Percentiles rank a stretch among this genome's conserved stretches.
These are phyloP conservation scores for Euwallacea fornicatus DNA, from an alignment of 1,140 invertebrate species.

Conservation along the genomic window DNA sequence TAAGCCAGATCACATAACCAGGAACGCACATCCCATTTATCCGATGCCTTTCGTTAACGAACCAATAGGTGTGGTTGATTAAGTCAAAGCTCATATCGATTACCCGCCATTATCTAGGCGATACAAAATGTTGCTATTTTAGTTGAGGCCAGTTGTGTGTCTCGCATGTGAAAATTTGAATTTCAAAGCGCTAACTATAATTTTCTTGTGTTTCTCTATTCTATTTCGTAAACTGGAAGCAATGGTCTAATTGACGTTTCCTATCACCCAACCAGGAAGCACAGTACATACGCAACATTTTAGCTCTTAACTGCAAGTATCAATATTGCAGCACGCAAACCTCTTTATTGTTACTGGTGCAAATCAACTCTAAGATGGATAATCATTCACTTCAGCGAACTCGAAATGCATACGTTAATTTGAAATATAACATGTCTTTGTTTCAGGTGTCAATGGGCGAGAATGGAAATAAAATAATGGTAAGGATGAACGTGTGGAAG, in stretches of 20 bases:
- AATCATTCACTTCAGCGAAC: too few species aligned
- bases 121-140: conserved; percentile 2
- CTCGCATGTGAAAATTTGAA: background rate
- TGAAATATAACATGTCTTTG: background rate
- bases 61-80: conserved; percentile 14
- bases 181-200: too few species aligned
- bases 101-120: background rate
- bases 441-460: conserved; percentile 25
- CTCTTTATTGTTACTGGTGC: too few species aligned
- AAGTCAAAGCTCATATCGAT: conserved; percentile 16
- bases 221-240: too few species aligned
- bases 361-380: too few species aligned
- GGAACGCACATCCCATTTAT: background rate
- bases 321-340: too few species aligned
- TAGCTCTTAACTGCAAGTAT: too few species aligned
- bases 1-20: background rate
- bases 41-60: conserved; percentile 1
- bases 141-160: background rate
- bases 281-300: too few species aligned
- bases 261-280: too few species aligned
- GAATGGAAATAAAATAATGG: conserved; percentile 29
- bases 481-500: background rate
- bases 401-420: too few species aligned
- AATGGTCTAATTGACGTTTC: too few species aligned
- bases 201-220: too few species aligned